Conservation (phyloP, 2,113 vertebrate genomes). For the Benitochromis conjunctus region DNA sequence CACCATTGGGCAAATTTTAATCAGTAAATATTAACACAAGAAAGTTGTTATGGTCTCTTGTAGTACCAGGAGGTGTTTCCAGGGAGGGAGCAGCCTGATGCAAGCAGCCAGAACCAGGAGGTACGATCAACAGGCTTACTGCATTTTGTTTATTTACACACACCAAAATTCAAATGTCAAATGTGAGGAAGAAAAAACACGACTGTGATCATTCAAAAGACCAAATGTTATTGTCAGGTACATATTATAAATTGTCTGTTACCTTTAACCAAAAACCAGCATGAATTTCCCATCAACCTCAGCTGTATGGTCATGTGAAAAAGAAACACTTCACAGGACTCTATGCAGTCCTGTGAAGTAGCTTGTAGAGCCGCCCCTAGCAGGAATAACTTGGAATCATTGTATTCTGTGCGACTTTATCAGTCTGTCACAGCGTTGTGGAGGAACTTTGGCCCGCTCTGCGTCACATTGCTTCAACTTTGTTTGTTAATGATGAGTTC, state of each 20-base stretch:
- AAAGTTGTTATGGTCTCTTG: background rate
- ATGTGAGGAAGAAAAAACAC: background rate
- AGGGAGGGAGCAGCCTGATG: conserved; percentile 47
- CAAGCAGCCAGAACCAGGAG: conserved; percentile 56
- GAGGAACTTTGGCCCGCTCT: background rate
- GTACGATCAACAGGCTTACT: conserved; percentile 39
- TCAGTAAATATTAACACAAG: background rate
- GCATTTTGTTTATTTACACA: background rate
- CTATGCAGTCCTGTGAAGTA: background rate
- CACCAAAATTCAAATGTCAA: background rate
- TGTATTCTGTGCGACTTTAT: background rate
- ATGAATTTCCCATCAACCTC: background rate
- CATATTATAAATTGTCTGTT: background rate
- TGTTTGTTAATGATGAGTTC: background rate
- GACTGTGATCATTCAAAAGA: background rate
- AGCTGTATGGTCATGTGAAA: background rate
- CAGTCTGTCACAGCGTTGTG: background rate
- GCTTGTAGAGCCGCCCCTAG: background rate
- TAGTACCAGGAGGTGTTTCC: conserved; percentile 65
- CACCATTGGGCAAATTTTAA: background rate
- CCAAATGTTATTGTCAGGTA: background rate
- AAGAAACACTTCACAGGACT: background rate
- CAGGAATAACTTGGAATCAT: background rate
- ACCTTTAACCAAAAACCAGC: background rate
- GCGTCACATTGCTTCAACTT: background rate